These are phyloP conservation scores for Cygnus atratus DNA, from an alignment of 2,113 vertebrate genomes.

Conservation along the genomic window DNA sequence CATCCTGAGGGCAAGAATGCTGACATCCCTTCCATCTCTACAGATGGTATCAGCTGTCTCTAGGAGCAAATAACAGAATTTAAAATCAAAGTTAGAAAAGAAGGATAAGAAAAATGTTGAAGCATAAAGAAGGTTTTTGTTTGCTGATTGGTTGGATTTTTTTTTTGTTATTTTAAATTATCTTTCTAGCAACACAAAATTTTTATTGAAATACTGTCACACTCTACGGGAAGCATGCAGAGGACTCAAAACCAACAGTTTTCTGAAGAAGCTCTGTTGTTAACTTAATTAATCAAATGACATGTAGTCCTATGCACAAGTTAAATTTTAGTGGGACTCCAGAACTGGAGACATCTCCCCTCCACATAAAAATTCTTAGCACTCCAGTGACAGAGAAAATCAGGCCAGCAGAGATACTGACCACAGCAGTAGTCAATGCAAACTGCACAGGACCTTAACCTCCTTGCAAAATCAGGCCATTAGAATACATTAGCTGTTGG, in stretches of 20 bases:
- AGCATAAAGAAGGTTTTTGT: background rate
- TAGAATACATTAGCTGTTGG: background rate
- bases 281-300: background rate
- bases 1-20: background rate
- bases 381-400: background rate
- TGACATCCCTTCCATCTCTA: background rate
- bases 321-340: background rate
- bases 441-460: background rate
- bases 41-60: background rate
- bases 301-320: background rate
- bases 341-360: background rate
- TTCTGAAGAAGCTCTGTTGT: background rate
- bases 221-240: background rate
- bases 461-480: background rate
- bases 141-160: background rate
- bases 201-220: background rate
- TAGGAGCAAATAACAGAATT: background rate
- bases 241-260: background rate
- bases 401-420: background rate
- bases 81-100: conserved; percentile 1
- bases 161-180: background rate
- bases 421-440: background rate
- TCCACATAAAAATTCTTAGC: background rate
- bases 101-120: background rate
- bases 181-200: background rate